A percentile compares a stretch with the other conserved stretches of the same genome.
Evolutionary conservation across 2,888 invertebrate species (phyloP).

Genomic region (Augochlorella aurata): DNA sequence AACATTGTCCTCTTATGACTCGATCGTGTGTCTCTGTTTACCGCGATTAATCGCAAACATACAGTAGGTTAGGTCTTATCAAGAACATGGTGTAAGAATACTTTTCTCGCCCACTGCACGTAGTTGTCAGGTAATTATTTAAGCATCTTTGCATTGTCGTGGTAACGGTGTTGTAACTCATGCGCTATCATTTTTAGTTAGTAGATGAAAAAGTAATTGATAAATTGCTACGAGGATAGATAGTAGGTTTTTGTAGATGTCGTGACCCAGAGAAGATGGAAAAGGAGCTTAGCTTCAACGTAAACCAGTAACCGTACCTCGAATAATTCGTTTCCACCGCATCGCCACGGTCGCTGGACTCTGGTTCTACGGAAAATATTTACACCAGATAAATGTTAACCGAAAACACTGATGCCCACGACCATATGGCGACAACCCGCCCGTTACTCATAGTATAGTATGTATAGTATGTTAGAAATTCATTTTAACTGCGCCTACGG

Average conservation of each 20-base stretch:
- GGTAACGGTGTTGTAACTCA: neutral
- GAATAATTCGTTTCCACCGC: conserved; percentile 50
- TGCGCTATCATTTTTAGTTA: conserved; percentile 14
- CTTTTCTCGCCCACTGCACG: conserved; percentile 1
- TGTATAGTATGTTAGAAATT: conserved; percentile 51
- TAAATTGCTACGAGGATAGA: neutral
- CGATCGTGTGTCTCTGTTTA: neutral
- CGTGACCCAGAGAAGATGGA: neutral
- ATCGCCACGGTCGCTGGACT: conserved; percentile 46
- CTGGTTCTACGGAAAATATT: conserved; percentile 61
- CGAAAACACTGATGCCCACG: conserved; percentile 61
- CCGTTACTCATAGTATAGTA: conserved; percentile 48
- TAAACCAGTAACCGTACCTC: conserved; percentile 47
- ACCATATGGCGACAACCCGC: conserved; percentile 59
- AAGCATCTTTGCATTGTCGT: neutral
- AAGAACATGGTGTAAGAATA: neutral
- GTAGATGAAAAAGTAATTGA: neutral
- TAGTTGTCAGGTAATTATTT: neutral
- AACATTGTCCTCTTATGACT: neutral
- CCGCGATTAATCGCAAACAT: neutral
- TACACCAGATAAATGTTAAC: conserved; percentile 62
- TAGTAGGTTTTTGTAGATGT: neutral
- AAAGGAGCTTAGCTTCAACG: neutral
- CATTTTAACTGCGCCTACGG: conserved; percentile 63
- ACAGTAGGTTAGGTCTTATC: neutral